phyloP scores from a whole-genome alignment of 1,140 invertebrate genomes.

The Diploscapter pachys region DNA sequence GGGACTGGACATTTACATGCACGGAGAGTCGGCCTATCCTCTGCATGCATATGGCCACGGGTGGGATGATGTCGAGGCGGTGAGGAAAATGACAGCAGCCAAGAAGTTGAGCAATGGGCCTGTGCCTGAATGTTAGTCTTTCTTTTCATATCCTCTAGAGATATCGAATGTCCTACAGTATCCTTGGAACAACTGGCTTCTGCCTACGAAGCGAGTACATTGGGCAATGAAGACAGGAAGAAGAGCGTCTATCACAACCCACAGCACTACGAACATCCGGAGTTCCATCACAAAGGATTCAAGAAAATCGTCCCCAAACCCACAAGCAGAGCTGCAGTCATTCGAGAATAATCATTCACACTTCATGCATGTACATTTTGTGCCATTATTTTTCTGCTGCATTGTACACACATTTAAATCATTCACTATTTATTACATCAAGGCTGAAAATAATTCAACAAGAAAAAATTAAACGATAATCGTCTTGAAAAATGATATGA shows the following conservation, averaged over 20 bases:
- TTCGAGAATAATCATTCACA: too few relatives aligned
- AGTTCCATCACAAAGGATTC: slow-evolving; percentile 25
- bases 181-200: slow-evolving; percentile 37
- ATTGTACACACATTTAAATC: too few relatives aligned
- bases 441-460: too few relatives aligned
- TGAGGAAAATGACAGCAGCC: slow-evolving; percentile 3
- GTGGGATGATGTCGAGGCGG: slow-evolving; percentile 27
- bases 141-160: slow-evolving; percentile 2
- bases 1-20: slow-evolving; percentile 42
- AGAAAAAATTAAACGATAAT: too few relatives aligned
- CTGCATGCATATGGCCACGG: slow-evolving; percentile 40
- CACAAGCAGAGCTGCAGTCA: neutral
- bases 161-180: slow-evolving; percentile 27
- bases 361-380: too few relatives aligned
- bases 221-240: neutral
- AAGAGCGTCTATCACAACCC: slow-evolving; percentile 25
- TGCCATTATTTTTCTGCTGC: too few relatives aligned
- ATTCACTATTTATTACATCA: too few relatives aligned
- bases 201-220: slow-evolving; percentile 32
- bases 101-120: neutral
- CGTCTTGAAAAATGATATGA: too few relatives aligned
- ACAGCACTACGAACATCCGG: slow-evolving; percentile 25
- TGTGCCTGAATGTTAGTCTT: slow-evolving; percentile 1
- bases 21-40: slow-evolving; percentile 39
- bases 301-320: slow-evolving; percentile 17